A percentile compares a stretch with the other conserved stretches of the same genome.
Evolutionary conservation across 2,797 vertebrate species (phyloP).

Genomic region (Tokudaia tokunoshimensis): DNA sequence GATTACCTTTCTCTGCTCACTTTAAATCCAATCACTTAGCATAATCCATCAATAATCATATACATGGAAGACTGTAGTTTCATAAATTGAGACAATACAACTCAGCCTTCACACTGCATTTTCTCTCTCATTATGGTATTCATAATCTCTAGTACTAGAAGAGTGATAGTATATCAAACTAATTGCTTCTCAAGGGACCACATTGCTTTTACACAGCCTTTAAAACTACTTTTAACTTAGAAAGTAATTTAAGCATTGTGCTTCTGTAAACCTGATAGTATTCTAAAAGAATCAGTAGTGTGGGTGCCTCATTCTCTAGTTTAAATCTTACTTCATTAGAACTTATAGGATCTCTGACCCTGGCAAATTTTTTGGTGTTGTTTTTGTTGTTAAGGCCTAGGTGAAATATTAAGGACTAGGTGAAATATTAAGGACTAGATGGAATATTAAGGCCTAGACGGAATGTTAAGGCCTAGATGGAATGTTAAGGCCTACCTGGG

Average conservation of each 20-base stretch:
- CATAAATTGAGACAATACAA: conserved; percentile 54
- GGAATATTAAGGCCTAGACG: too few relatives aligned
- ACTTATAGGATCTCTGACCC: not conserved
- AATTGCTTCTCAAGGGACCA: conserved; percentile 8
- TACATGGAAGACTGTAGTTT: conserved; percentile 42
- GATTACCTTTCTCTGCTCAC: conserved; percentile 69
- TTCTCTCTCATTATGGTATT: conserved; percentile 49
- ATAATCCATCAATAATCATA: conserved; percentile 67
- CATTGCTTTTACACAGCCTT: not conserved
- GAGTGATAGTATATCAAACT: not conserved
- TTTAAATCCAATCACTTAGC: conserved; percentile 67
- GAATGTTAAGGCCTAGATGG: too few relatives aligned
- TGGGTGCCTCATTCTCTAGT: not conserved
- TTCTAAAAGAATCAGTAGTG: not conserved
- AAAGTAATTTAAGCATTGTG: not conserved
- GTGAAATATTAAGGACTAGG: not conserved
- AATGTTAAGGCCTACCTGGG: too few relatives aligned
- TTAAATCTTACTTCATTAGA: not conserved
- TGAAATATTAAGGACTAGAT: too few relatives aligned
- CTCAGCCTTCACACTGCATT: conserved; percentile 26
- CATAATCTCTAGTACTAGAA: conserved; percentile 12
- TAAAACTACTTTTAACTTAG: not conserved
- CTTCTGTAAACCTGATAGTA: not conserved
- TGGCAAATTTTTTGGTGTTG: not conserved
- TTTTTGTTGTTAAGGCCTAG: not conserved